A percentile compares a stretch with the other conserved stretches of the same genome.
These are phyloP conservation scores for Dicroscelio sp. DNA, from an alignment of 2,888 invertebrate species.

Conservation along the genomic window DNA sequence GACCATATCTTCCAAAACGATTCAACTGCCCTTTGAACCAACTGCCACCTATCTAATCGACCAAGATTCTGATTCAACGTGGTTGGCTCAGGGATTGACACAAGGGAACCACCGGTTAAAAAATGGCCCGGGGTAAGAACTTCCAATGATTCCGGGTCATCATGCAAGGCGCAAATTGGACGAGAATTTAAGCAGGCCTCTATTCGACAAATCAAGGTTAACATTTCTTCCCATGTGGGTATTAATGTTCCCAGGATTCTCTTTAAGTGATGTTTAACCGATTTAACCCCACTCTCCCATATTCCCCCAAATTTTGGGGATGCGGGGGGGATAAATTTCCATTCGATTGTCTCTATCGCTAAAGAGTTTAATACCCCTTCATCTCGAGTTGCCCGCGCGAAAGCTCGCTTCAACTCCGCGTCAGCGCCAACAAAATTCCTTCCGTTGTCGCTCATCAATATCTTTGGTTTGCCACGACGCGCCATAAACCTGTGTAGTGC, in stretches of 20 bases:
- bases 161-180: slow-evolving; percentile 3
- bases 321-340: too few relatives aligned
- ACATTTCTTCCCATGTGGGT: background rate
- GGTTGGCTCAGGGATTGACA: too few relatives aligned
- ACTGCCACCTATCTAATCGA: too few relatives aligned
- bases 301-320: too few relatives aligned
- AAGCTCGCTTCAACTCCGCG: background rate
- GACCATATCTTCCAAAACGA: slow-evolving; percentile 81
- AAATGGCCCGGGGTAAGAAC: too few relatives aligned
- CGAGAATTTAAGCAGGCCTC: background rate
- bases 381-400: background rate
- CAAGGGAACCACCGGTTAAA: too few relatives aligned
- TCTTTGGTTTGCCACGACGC: background rate
- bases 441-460: background rate
- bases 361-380: background rate
- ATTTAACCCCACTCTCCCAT: background rate
- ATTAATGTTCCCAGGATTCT: background rate
- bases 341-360: too few relatives aligned
- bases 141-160: slow-evolving; percentile 66
- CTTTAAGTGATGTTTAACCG: background rate
- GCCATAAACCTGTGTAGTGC: background rate
- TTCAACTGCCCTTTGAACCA: too few relatives aligned
- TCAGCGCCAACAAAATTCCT: too few relatives aligned
- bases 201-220: background rate
- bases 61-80: too few relatives aligned